Evolutionary conservation across 2,113 vertebrate species (phyloP).

Genomic region (Corythornis cristatus): DNA sequence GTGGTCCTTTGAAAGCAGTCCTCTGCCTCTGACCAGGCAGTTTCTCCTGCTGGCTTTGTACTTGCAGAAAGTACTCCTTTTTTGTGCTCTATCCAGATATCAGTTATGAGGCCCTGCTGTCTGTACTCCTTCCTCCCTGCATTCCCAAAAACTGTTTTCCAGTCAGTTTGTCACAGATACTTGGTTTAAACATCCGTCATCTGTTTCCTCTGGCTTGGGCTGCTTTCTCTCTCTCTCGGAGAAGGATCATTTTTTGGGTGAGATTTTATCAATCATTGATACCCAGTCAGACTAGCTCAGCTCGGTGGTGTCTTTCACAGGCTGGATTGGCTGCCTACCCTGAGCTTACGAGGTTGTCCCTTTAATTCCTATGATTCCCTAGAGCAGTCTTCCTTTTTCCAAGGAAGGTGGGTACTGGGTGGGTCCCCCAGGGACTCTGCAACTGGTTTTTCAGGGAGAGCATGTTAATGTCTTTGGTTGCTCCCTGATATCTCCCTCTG

Average conservation of each 20-base stretch:
- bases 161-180: background rate
- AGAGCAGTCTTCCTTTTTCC: background rate
- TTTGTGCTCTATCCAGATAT: background rate
- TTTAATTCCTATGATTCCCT: background rate
- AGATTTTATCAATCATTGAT: background rate
- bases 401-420: background rate
- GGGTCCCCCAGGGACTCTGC: background rate
- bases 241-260: background rate
- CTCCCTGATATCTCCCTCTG: background rate
- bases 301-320: background rate
- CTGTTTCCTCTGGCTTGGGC: background rate
- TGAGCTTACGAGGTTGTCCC: background rate
- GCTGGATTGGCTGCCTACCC: background rate
- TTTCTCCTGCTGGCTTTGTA: background rate
- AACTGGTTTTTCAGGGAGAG: background rate
- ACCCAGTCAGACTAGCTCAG: background rate
- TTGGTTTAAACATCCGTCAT: background rate
- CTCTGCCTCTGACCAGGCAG: fast-evolving
- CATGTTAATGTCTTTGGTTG: background rate
- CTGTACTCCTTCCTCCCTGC: background rate
- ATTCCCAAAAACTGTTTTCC: background rate
- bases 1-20: background rate
- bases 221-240: background rate
- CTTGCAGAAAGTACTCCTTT: background rate
- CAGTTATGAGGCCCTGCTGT: background rate